Base-by-base conservation (phyloP, 2,888 invertebrate genomes). In the Gymnoscelis rufifasciata region DNA sequence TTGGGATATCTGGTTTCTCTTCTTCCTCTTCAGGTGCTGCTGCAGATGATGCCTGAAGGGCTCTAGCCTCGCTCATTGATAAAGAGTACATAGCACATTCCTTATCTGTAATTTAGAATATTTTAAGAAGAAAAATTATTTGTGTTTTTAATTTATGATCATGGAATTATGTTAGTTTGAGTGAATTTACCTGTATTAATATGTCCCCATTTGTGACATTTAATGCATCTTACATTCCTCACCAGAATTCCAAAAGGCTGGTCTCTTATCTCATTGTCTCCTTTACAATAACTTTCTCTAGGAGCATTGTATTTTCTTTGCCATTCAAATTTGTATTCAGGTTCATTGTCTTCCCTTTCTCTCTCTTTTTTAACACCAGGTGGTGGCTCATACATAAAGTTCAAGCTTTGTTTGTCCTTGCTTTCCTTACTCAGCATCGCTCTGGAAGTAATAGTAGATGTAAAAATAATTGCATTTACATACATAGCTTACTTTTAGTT, bases 181-280 rank as follows among this genome's bases (percentile, higher is more conserved):
- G n/a, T n/a, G n/a, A n/a, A 13, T 4, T 47, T 64, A 92, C 93
- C 93, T 81, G 95, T 98, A 77, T 98, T 98, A 42, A 98, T 95
- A 73, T 99, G 99, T 6, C 99, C 99, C 99, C 99, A 99, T 74
- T 98, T 98, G 75, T 98, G 97, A 71, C 99, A 99, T 78, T 99
- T 99, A 48, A 99, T 97, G 69, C 99, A 99, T 24, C 99, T 91
- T 0, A 99, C 99, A 88, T 99, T 98, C 43, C 98, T 89, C 1
- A 98, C 98, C 83, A 97, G 93, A 66, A 99, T 99, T 27, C 99
- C 99, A 90, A 99, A 99, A 0, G 99, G 99, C 78, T 99, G 98
- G 84, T 99, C 99, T 48, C 97, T 90, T 66, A 99, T 99, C 78
- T 97, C 97, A 55, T 97, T 97, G 75, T 99, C 97, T 11, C 97